Evolutionary conservation across 2,113 vertebrate genomes (phyloP).

Genomic region (Periophthalmodon schlosseri): DNA sequence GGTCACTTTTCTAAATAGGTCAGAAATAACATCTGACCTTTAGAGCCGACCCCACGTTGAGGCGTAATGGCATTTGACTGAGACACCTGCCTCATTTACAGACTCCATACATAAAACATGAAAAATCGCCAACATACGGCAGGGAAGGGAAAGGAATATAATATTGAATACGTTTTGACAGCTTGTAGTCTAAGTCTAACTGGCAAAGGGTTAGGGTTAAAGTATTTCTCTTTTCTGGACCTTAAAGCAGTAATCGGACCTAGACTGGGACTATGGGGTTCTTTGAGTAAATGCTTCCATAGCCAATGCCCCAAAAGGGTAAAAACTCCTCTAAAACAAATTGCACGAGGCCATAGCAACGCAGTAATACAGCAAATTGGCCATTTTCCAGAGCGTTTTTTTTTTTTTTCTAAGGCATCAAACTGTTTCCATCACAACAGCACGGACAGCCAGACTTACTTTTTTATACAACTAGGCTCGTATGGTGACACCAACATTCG

Average conservation of each 20-base stretch:
- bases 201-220: background rate
- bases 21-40: constrained; percentile 34
- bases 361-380: background rate
- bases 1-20: background rate
- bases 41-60: constrained; percentile 29
- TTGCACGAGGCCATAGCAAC: background rate
- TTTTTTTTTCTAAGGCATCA: background rate
- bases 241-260: background rate
- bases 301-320: background rate
- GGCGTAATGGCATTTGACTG: constrained; percentile 38
- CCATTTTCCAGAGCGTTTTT: background rate
- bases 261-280: background rate
- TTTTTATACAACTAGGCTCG: background rate
- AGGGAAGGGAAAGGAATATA: background rate
- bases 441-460: background rate
- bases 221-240: background rate
- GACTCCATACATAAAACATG: constrained; percentile 34
- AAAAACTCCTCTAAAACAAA: background rate
- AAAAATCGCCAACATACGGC: background rate
- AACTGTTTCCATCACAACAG: background rate
- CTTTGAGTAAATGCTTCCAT: background rate
- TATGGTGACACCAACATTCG: no score
- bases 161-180: background rate
- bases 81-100: constrained; percentile 17
- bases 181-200: background rate